These are phyloP conservation scores for Volucella inanis DNA, from an alignment of 2,888 invertebrate species.

Conservation along the genomic window DNA sequence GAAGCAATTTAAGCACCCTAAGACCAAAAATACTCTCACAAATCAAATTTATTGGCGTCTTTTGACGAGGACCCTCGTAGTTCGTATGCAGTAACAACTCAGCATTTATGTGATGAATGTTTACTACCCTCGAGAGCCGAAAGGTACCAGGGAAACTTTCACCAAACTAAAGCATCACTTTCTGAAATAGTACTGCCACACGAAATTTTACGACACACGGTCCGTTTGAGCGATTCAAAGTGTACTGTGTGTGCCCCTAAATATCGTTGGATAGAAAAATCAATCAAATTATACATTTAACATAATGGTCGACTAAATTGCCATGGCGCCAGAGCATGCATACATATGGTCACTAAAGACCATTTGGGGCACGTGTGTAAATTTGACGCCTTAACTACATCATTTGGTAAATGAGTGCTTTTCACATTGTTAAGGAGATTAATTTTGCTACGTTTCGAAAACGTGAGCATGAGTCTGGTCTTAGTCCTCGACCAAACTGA, in stretches of 20 bases:
- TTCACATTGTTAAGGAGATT: constrained; percentile 27
- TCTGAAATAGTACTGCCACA: too few relatives aligned
- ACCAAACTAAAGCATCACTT: too few relatives aligned
- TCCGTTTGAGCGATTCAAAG: constrained; percentile 24
- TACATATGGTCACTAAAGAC: constrained; percentile 19
- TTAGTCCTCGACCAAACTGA: too few relatives aligned
- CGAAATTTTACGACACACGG: constrained; percentile 21
- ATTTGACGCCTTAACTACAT: constrained; percentile 31
- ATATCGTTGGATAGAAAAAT: neutral
- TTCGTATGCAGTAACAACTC: too few relatives aligned
- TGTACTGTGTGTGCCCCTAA: constrained; percentile 30
- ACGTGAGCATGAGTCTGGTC: too few relatives aligned
- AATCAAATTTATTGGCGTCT: too few relatives aligned
- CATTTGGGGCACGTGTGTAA: constrained; percentile 31
- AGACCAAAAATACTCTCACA: too few relatives aligned
- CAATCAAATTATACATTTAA: neutral
- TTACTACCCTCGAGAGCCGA: too few relatives aligned
- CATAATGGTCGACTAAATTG: constrained; percentile 1
- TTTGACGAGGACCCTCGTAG: too few relatives aligned
- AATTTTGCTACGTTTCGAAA: neutral
- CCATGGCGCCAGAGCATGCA: neutral
- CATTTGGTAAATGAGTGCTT: constrained; percentile 22
- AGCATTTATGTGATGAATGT: too few relatives aligned
- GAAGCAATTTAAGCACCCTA: too few relatives aligned
- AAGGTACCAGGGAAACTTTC: too few relatives aligned